These are phyloP conservation scores for Dioctria linearis DNA, from an alignment of 2,888 invertebrate species.

Conservation along the genomic window DNA sequence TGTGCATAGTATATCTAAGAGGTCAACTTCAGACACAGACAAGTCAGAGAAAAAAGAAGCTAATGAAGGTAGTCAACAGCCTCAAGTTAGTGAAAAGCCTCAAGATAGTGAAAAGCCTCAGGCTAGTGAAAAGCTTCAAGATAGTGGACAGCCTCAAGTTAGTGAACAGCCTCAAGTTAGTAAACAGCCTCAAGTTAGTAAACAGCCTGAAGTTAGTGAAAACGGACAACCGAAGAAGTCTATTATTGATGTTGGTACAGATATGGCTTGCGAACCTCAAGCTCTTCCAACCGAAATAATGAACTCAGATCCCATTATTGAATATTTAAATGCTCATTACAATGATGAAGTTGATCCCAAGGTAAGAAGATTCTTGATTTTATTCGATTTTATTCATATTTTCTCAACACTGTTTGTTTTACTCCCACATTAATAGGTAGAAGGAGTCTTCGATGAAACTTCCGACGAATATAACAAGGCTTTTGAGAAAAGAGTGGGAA, in stretches of 20 bases:
- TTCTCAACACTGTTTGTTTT: neutral
- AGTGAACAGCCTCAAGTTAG: no score
- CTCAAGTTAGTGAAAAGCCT: no score
- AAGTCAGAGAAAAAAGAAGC: no score
- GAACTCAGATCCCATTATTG: neutral
- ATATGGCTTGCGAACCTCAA: neutral
- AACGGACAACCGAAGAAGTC: no score
- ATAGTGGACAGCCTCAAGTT: no score
- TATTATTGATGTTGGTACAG: neutral
- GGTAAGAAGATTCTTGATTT: neutral
- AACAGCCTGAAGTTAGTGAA: no score
- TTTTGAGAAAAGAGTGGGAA: slow-evolving; percentile 3
- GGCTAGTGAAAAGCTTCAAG: no score
- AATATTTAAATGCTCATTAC: neutral
- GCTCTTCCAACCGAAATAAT: neutral
- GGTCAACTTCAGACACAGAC: neutral
- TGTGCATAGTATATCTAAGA: neutral
- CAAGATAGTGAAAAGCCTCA: no score
- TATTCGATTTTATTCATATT: neutral
- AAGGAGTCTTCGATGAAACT: neutral
- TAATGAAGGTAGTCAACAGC: no score
- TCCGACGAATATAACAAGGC: slow-evolving; percentile 15
- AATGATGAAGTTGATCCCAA: neutral
- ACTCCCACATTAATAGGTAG: neutral
- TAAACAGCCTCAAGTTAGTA: no score